Evolutionary conservation across 2,113 vertebrate genomes (phyloP).

Genomic region (Pungitius pungitius): DNA sequence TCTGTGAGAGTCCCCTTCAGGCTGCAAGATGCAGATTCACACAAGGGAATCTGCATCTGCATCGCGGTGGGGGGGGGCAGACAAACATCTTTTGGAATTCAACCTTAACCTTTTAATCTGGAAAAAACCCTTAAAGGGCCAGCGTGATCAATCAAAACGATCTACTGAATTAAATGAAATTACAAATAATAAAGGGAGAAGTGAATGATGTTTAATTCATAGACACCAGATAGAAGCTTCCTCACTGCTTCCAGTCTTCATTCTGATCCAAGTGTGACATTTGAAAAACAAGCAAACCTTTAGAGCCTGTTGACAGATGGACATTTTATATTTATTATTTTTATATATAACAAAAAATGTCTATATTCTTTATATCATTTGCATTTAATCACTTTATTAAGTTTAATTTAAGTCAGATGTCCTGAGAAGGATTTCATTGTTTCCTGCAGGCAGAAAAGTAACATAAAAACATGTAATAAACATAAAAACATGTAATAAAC

Average conservation of each 20-base stretch:
- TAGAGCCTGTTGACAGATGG: too few relatives aligned
- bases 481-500: neutral
- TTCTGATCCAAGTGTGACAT: too few relatives aligned
- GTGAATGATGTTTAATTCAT: too few relatives aligned
- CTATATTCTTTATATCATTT: neutral
- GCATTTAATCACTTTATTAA: neutral
- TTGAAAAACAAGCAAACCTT: too few relatives aligned
- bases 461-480: too few relatives aligned
- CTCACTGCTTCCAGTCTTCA: too few relatives aligned
- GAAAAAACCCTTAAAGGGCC: neutral
- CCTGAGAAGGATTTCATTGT: neutral
- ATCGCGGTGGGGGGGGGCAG: neutral
- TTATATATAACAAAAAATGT: neutral
- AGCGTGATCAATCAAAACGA: neutral
- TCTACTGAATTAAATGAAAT: neutral
- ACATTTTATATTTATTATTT: neutral
- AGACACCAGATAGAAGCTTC: too few relatives aligned
- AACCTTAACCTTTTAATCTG: too few relatives aligned
- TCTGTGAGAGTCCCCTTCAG: neutral
- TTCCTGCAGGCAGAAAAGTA: too few relatives aligned
- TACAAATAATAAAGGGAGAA: too few relatives aligned
- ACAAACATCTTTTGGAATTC: neutral
- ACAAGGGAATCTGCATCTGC: neutral
- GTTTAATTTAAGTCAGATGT: too few relatives aligned
- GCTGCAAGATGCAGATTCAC: neutral